Conservation (phyloP, 2,797 vertebrate genomes). For the Hydrocynus forskahlii region DNA sequence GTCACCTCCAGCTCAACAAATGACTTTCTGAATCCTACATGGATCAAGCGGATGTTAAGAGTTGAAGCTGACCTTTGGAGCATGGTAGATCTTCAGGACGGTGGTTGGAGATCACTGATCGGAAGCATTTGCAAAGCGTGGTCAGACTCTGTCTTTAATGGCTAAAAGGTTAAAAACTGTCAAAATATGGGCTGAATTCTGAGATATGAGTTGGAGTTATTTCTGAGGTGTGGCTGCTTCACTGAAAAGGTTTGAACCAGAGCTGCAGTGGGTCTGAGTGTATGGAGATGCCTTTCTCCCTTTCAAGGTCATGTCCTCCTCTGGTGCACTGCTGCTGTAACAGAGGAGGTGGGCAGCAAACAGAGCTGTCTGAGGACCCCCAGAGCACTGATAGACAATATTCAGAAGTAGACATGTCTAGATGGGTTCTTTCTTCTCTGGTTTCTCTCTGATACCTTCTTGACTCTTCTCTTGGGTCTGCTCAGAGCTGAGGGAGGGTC, state of each 20-base stretch:
- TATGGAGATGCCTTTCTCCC: slow-evolving; percentile 10
- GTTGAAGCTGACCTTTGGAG: not conserved
- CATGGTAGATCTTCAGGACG: not conserved
- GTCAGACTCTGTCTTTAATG: too few species aligned
- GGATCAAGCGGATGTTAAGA: not conserved
- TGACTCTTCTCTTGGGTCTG: slow-evolving; percentile 9
- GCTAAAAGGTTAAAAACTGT: too few species aligned
- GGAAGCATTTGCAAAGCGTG: not conserved
- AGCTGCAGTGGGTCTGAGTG: not conserved
- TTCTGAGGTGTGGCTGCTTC: not conserved
- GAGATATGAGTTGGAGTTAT: not conserved
- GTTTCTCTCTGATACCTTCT: slow-evolving; percentile 17
- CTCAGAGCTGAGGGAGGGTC: slow-evolving; percentile 37
- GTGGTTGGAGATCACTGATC: not conserved
- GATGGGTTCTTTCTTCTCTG: slow-evolving; percentile 29
- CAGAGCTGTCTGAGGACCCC: slow-evolving; percentile 49
- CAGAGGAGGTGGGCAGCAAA: slow-evolving; percentile 49
- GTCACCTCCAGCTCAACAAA: not conserved
- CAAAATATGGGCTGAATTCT: not conserved
- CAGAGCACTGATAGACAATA: slow-evolving; percentile 25
- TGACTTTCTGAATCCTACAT: not conserved
- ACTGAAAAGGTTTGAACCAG: not conserved
- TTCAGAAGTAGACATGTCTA: slow-evolving; percentile 1
- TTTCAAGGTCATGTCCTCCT: slow-evolving; percentile 54
- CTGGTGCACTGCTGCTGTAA: slow-evolving; percentile 34